phyloP scores from a whole-genome alignment of 1,140 invertebrate species.

The Scaptomyza pallida region DNA sequence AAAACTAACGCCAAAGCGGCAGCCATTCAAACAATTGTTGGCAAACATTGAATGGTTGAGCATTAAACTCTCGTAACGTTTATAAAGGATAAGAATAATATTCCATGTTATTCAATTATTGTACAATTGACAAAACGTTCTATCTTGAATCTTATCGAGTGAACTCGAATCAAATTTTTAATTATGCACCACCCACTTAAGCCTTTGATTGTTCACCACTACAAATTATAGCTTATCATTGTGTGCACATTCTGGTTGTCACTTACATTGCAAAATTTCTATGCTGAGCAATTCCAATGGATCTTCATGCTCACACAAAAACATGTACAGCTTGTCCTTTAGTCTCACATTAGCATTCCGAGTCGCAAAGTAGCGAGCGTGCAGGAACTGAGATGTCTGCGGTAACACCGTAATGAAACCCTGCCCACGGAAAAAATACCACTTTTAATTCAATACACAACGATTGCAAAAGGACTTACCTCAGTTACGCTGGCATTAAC shows the following conservation, averaged over 20 bases:
- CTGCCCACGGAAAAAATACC: slow-evolving; percentile 28
- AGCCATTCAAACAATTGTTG: slow-evolving; percentile 55
- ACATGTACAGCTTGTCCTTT: slow-evolving; percentile 77
- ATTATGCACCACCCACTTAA: too few species aligned
- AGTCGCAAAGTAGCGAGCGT: slow-evolving; percentile 76
- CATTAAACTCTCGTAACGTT: slow-evolving; percentile 2
- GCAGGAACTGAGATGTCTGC: slow-evolving; percentile 59
- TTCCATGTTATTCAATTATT: neutral
- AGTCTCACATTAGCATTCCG: slow-evolving; percentile 70
- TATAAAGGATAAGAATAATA: neutral
- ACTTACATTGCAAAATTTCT: slow-evolving; percentile 78
- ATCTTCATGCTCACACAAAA: slow-evolving; percentile 71
- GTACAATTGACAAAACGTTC: neutral
- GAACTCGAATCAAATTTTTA: too few species aligned
- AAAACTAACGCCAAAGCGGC: slow-evolving; percentile 39
- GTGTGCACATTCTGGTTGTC: too few species aligned
- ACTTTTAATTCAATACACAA: too few species aligned
- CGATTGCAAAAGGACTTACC: slow-evolving; percentile 21
- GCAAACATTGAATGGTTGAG: slow-evolving; percentile 16
- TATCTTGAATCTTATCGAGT: neutral
- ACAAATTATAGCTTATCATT: too few species aligned
- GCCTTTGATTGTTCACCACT: too few species aligned
- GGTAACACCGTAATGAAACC: slow-evolving; percentile 73
- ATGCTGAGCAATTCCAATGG: slow-evolving; percentile 56
- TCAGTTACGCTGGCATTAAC: slow-evolving; percentile 54